Percentiles rank a stretch among this genome's conserved stretches.
Conservation (phyloP, 2,113 vertebrate species). For the Channa maculata region DNA sequence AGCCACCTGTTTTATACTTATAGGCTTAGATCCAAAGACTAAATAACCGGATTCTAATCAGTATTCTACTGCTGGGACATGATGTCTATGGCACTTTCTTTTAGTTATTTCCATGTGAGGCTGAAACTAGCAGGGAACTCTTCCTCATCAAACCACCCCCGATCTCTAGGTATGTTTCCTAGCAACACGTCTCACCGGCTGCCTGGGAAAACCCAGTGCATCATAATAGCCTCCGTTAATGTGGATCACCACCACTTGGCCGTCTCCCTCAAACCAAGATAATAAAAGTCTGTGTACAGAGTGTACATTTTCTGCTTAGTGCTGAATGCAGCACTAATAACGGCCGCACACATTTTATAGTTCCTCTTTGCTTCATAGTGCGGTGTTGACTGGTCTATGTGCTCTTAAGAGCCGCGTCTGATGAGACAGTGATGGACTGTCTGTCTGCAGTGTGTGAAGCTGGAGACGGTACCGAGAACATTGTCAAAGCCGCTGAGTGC, state of each 20-base stretch:
- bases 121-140: conserved; percentile 57
- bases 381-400: background rate
- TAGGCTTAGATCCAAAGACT: conserved; percentile 6
- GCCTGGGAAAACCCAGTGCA: conserved; percentile 79
- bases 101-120: conserved; percentile 53
- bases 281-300: conserved; percentile 37
- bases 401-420: conserved; percentile 12
- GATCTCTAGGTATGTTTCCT: conserved; percentile 76
- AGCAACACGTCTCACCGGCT: conserved; percentile 77
- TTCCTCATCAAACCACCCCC: conserved; percentile 67
- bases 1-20: background rate
- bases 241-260: conserved; percentile 65
- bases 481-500: conserved; percentile 29
- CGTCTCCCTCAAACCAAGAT: conserved; percentile 35
- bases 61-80: conserved; percentile 16
- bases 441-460: conserved; percentile 52
- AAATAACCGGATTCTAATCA: conserved; percentile 28
- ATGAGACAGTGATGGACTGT: conserved; percentile 53
- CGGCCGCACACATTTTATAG: conserved; percentile 1
- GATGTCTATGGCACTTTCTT: conserved; percentile 15
- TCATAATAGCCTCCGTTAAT: conserved; percentile 72
- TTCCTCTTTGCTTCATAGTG: conserved; percentile 20
- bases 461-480: conserved; percentile 41
- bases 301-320: conserved; percentile 41
- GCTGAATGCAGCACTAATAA: conserved; percentile 13